Conservation (phyloP, 2,797 vertebrate genomes). For the Tarsius wallacei region DNA sequence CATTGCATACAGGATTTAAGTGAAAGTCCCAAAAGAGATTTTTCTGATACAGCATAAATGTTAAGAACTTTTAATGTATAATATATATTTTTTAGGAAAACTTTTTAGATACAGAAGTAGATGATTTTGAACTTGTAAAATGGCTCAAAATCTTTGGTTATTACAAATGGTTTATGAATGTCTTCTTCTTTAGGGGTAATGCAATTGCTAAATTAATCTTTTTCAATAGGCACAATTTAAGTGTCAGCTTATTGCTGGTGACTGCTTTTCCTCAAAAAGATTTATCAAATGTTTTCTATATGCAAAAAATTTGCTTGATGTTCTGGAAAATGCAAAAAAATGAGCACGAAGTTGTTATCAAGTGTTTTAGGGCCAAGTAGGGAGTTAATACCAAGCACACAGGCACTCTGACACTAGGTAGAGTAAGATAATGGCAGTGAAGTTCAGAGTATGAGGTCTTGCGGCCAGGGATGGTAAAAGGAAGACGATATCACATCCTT, state of each 20-base stretch:
- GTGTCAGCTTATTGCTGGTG: background rate
- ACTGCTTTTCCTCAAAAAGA: background rate
- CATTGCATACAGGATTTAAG: slow-evolving; percentile 26
- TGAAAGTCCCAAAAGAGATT: background rate
- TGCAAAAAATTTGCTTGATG: background rate
- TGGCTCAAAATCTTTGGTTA: background rate
- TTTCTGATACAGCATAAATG: background rate
- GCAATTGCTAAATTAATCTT: background rate
- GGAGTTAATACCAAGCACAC: rapidly evolving
- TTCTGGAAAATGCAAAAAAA: slow-evolving; percentile 17
- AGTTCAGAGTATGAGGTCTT: background rate
- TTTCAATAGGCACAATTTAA: background rate
- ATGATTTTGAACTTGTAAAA: background rate
- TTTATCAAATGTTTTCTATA: background rate
- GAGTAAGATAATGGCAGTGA: background rate
- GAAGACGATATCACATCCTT: background rate
- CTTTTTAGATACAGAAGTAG: background rate
- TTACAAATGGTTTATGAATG: background rate
- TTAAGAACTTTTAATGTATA: background rate
- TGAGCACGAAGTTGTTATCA: background rate
- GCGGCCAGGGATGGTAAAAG: background rate
- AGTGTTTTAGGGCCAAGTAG: background rate
- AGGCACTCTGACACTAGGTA: background rate
- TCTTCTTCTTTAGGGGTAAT: background rate
- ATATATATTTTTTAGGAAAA: background rate